phyloP scores from a whole-genome alignment of 2,113 vertebrate genomes.

The Artemisiospiza belli region DNA sequence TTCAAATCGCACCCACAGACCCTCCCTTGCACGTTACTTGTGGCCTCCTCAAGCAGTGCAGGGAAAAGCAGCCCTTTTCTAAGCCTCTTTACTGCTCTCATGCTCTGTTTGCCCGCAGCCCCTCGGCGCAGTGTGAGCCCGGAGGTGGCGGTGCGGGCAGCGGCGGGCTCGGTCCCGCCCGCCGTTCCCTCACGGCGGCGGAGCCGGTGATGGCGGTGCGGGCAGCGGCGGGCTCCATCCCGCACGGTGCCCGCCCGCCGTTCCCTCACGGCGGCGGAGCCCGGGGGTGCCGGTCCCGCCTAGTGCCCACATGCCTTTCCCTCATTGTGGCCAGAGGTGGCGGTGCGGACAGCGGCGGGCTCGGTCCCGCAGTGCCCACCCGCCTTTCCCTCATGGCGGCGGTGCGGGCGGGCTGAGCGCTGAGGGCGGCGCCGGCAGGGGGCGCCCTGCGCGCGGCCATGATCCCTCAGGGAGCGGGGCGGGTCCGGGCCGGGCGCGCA shows the following conservation, averaged over 20 bases:
- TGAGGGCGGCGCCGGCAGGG: neutral
- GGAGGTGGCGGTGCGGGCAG: neutral
- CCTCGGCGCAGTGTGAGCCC: neutral
- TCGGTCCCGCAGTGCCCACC: fast-evolving
- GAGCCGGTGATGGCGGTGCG: neutral
- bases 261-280: neutral
- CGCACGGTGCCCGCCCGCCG: no score
- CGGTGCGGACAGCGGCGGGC: neutral
- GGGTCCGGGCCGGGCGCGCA: no score
- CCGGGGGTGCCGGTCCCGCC: neutral
- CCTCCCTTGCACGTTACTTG: neutral
- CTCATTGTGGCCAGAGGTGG: neutral
- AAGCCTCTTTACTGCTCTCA: fast-evolving
- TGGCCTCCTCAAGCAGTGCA: neutral
- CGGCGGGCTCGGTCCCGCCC: no score
- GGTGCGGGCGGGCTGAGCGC: no score
- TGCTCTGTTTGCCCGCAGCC: fast-evolving
- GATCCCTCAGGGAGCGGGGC: neutral
- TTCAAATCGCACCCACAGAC: neutral
- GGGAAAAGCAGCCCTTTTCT: fast-evolving
- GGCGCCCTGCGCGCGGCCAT: neutral
- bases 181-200: fast-evolving
- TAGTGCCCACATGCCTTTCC: fast-evolving
- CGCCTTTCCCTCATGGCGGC: neutral
- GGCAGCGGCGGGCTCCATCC: no score